Evolutionary conservation across 1,140 invertebrate species (phyloP).

Genomic region (Nilaparvata lugens): DNA sequence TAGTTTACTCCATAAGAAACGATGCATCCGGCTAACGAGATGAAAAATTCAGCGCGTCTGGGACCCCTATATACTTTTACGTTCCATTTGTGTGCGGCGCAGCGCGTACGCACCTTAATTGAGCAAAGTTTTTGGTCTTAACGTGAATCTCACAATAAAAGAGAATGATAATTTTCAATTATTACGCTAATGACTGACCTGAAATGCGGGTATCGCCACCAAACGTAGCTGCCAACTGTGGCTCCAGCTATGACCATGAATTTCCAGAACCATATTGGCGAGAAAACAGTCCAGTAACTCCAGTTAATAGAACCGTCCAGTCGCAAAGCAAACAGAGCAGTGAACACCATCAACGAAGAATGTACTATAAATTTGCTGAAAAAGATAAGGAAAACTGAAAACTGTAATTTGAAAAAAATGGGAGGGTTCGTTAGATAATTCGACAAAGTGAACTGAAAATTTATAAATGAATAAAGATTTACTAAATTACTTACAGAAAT

Average conservation of each 20-base stretch:
- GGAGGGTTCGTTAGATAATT: conserved; percentile 21
- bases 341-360: conserved; percentile 83
- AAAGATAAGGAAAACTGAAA: conserved; percentile 8
- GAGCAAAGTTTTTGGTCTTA: too few species aligned
- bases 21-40: too few species aligned
- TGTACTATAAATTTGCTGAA: conserved; percentile 93
- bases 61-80: too few species aligned
- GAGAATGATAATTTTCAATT: conserved; percentile 6
- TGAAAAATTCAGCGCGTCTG: too few species aligned
- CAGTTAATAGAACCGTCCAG: conserved; percentile 79
- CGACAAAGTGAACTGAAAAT: not conserved
- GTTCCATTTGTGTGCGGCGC: too few species aligned
- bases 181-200: conserved; percentile 42
- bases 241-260: conserved; percentile 80
- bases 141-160: too few species aligned
- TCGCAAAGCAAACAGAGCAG: conserved; percentile 76
- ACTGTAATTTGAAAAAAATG: conserved; percentile 24
- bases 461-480: not conserved
- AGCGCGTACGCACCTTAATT: too few species aligned
- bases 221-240: conserved; percentile 81
- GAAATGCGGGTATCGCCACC: conserved; percentile 90
- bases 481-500: conserved; percentile 3
- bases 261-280: conserved; percentile 96
- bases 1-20: too few species aligned
- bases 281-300: conserved; percentile 92